Base-by-base conservation (phyloP, 2,797 vertebrate genomes). In the Acipenser transmontanus region DNA sequence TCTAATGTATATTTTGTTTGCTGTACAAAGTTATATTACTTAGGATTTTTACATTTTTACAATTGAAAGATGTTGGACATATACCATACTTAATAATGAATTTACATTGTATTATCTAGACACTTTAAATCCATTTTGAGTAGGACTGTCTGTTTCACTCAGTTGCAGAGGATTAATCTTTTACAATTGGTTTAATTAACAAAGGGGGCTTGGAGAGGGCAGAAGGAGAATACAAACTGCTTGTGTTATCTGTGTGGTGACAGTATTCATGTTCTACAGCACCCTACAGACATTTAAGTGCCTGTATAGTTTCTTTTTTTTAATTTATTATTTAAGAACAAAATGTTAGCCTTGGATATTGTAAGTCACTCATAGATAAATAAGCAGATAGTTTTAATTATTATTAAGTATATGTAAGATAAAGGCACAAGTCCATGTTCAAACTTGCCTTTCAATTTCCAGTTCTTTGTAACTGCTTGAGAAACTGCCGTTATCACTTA, bases 141-240 rank as follows among this genome's bases (percentile, higher is more conserved):
- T 66, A 56, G 34, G 49, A 49, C 66, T 70, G 63, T 63, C 59
- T 64, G 54, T 34, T 70, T 60, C 68, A 62, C 20, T 65, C 60
- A 49, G 52, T 56, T 56, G 13, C 17, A 66, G 62, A 54, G 59
- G 64, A 48, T 61, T 64, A 59, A 72, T 70, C 65, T 71, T 71
- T 69, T 54, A 64, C 62, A 51, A 56, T 61, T 69, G 61, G 61
- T 52, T 66, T 74, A 59, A 75, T 81, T 73, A 74, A 73, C 80
- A 66, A 70, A 63, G 63, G 8, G 72, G 73, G 68, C 60, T 8
- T 59, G 74, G 60, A 17, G 61, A 74, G 71, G 68, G 72, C 68
- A 73, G 69, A 61, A 62, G 74, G 56, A 65, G 61, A 67, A 9
- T 71, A 56, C 66, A 68, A 67, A 14, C 64, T 73, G 64, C 67